These are phyloP conservation scores for Acanthurus leucopareius DNA, from an alignment of 2,797 vertebrate genomes.

Conservation along the genomic window DNA sequence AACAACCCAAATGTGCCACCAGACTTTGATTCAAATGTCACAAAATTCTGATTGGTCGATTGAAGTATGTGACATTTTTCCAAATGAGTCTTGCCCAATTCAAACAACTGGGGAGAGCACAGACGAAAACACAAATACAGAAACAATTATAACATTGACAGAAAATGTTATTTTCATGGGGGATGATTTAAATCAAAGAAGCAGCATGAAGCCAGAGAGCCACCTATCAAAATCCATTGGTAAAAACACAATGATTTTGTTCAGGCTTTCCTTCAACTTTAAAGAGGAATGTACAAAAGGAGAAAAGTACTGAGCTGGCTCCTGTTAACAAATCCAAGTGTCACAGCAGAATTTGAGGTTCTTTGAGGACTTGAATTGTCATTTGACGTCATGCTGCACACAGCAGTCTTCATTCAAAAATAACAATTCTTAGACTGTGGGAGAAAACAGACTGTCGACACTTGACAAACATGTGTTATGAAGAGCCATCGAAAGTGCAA, in stretches of 20 bases:
- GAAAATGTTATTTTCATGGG: neutral
- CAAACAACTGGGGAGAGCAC: neutral
- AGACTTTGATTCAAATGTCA: neutral
- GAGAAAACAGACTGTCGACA: constrained; percentile 21
- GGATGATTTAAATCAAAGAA: neutral
- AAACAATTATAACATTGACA: neutral
- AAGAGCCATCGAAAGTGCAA: constrained; percentile 24
- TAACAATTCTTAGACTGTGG: neutral
- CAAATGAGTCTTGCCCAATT: neutral
- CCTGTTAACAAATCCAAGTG: neutral
- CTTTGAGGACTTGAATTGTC: constrained; percentile 1
- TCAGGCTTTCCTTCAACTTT: constrained; percentile 1
- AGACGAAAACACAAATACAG: neutral
- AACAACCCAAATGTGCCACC: neutral
- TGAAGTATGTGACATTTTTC: neutral
- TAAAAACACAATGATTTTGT: neutral
- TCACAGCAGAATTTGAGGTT: constrained; percentile 3
- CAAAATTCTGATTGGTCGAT: neutral
- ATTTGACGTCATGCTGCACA: constrained; percentile 9
- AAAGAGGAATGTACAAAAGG: neutral
- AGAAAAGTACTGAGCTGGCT: constrained; percentile 11
- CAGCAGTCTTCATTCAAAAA: neutral
- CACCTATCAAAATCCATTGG: neutral
- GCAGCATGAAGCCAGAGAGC: constrained; percentile 6
- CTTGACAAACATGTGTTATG: constrained; percentile 12